A percentile compares a stretch with the other conserved stretches of the same genome.
These are phyloP conservation scores for Malurus cyaneus DNA, from an alignment of 2,113 vertebrate genomes.

Conservation along the genomic window DNA sequence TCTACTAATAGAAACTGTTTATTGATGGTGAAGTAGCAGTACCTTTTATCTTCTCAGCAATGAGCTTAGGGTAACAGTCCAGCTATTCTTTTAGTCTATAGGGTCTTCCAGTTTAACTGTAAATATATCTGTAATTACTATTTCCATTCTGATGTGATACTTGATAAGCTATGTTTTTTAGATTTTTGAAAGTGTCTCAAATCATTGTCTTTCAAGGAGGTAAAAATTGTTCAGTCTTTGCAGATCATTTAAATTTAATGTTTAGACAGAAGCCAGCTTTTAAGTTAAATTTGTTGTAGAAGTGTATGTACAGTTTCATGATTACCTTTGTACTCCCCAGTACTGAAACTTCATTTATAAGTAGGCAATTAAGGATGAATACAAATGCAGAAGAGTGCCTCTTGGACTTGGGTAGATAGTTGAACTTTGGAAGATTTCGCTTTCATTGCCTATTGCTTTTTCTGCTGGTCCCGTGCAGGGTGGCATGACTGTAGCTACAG, in stretches of 20 bases:
- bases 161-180: neutral
- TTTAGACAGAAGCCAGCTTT: neutral
- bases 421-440: constrained; percentile 17
- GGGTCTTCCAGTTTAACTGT: neutral
- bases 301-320: neutral
- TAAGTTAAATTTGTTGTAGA: neutral
- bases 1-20: neutral
- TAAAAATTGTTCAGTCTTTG: neutral
- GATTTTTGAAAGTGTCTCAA: neutral
- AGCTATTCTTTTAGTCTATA: neutral
- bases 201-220: neutral
- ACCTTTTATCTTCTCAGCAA: neutral
- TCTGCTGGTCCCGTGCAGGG: neutral
- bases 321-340: neutral
- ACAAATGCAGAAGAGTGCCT: neutral
- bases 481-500: neutral
- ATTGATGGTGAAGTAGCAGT: neutral
- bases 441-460: neutral
- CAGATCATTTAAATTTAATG: neutral
- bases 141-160: neutral
- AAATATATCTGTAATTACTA: neutral
- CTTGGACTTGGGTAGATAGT: neutral
- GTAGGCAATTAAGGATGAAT: neutral
- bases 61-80: neutral
- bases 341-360: neutral